Conservation (phyloP, 2,113 vertebrate genomes). For the Prinia subflava region DNA sequence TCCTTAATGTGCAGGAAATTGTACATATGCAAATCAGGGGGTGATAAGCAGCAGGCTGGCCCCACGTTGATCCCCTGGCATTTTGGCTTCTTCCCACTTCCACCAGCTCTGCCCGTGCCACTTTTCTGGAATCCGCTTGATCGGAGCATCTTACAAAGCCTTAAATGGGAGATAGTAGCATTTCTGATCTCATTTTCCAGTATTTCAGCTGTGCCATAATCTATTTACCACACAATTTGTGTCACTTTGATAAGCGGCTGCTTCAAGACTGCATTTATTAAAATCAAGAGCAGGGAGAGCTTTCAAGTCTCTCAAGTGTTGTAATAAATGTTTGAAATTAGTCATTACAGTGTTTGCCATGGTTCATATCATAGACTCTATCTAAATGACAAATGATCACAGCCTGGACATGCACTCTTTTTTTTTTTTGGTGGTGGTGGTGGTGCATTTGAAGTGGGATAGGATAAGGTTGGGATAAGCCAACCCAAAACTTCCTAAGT, state of each 20-base stretch:
- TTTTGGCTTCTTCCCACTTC: conserved; percentile 25
- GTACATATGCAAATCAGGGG: background rate
- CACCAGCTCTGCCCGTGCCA: background rate
- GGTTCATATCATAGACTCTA: conserved; percentile 64
- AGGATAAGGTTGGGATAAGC: background rate
- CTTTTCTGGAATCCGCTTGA: background rate
- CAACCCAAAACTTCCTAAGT: background rate
- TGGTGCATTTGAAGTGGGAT: background rate
- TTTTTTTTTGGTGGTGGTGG: background rate
- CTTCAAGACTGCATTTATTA: conserved; percentile 80
- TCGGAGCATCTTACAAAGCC: conserved; percentile 32
- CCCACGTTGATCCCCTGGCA: background rate
- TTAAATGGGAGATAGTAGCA: conserved; percentile 67
- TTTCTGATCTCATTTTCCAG: conserved; percentile 81
- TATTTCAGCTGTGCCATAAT: conserved; percentile 79
- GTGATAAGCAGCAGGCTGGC: background rate
- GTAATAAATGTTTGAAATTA: conserved; percentile 83
- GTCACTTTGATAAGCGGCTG: conserved; percentile 82
- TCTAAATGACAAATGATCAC: conserved; percentile 68
- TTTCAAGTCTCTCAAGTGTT: conserved; percentile 77
- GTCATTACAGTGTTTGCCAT: conserved; percentile 76
- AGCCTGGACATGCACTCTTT: background rate
- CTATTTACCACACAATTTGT: conserved; percentile 82
- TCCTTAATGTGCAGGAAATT: conserved; percentile 8
- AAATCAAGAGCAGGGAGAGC: conserved; percentile 77